Evolutionary conservation across 2,113 vertebrate genomes (phyloP).

Genomic region (Gadus chalcogrammus): DNA sequence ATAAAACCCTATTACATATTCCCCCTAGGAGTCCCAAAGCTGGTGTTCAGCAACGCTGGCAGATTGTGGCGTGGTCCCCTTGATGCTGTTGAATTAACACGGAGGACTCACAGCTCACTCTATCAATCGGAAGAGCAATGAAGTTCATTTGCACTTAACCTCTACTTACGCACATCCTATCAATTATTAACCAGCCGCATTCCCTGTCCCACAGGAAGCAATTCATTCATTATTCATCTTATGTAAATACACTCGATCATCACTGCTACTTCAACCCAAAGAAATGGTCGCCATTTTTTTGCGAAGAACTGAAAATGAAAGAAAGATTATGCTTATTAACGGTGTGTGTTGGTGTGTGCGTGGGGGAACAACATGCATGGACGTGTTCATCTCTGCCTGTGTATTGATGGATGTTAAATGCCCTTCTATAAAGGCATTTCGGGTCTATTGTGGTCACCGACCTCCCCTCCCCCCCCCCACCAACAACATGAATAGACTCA

Average conservation of each 20-base stretch:
- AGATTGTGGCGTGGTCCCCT: too few species aligned
- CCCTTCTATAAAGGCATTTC: slow-evolving; percentile 2
- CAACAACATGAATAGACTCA: slow-evolving; percentile 49
- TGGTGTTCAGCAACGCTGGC: too few species aligned
- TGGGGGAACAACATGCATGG: not conserved
- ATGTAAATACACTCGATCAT: not conserved
- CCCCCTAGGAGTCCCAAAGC: too few species aligned
- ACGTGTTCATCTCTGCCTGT: not conserved
- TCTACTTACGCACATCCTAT: not conserved
- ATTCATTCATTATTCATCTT: slow-evolving; percentile 2
- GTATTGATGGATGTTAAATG: not conserved
- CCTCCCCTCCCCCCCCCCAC: slow-evolving; percentile 33
- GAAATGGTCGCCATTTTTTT: not conserved
- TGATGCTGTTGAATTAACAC: too few species aligned
- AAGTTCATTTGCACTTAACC: too few species aligned
- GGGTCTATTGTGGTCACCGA: slow-evolving; percentile 47
- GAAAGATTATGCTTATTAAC: not conserved
- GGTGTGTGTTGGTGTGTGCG: not conserved
- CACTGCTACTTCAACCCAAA: not conserved
- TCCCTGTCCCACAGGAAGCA: not conserved
- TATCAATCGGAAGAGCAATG: too few species aligned
- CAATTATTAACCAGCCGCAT: not conserved
- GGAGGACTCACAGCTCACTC: too few species aligned
- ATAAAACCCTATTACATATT: too few species aligned
- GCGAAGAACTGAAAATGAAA: not conserved